These are phyloP conservation scores for Trematomus loennbergii DNA, from an alignment of 2,113 vertebrate species.

Conservation along the genomic window DNA sequence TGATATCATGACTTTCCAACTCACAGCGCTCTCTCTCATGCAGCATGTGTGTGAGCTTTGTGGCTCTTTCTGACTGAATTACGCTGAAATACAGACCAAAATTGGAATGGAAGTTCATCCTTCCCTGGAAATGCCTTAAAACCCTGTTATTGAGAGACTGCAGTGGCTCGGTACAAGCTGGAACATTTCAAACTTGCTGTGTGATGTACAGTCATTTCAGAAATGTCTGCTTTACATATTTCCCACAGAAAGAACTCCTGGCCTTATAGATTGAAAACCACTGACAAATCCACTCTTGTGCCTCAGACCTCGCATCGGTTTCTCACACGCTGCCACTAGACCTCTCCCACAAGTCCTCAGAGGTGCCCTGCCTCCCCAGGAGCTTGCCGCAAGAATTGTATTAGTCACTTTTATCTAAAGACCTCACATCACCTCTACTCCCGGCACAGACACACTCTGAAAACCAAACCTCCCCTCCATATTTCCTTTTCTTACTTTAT, in stretches of 20 bases:
- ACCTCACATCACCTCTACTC: slow-evolving; percentile 2
- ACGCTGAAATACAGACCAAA: neutral
- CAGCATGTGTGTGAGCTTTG: too few species aligned
- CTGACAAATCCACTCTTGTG: slow-evolving; percentile 28
- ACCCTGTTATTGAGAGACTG: neutral
- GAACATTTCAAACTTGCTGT: neutral
- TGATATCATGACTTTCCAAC: too few species aligned
- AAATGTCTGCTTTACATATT: neutral
- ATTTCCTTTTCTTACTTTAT: slow-evolving; percentile 20
- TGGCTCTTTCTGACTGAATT: too few species aligned
- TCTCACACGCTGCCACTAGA: slow-evolving; percentile 36
- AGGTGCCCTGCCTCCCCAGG: slow-evolving; percentile 11
- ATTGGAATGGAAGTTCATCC: neutral
- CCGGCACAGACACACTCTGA: neutral
- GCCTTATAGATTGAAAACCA: neutral
- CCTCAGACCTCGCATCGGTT: slow-evolving; percentile 10
- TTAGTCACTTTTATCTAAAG: slow-evolving; percentile 31
- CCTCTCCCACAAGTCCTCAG: slow-evolving; percentile 20
- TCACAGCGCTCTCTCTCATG: too few species aligned
- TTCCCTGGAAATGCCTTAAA: neutral
- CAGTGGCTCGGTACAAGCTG: too few species aligned
- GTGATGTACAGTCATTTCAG: neutral
- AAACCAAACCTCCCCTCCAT: neutral
- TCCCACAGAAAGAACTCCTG: neutral
- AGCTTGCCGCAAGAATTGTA: slow-evolving; percentile 44